Evolutionary conservation across 1,140 invertebrate species (phyloP), one percentile per base, ranked within the genome.

Genomic region (Mamestra configurata): DNA sequence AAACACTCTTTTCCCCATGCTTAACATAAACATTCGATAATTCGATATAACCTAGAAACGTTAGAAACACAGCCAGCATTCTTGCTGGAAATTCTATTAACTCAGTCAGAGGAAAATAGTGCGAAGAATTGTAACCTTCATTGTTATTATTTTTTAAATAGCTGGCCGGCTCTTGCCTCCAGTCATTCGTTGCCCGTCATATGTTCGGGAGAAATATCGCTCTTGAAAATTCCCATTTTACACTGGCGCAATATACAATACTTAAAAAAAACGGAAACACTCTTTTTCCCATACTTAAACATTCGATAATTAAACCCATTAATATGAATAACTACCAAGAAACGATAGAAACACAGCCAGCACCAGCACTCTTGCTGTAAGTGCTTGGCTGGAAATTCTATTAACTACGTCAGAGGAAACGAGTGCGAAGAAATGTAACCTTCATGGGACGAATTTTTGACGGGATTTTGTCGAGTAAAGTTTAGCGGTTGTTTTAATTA

Each of bases 101-200:
- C 66, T 35, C 20, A 11, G 20, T 15, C 37, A 68, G 13, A 37
- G 37, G 20, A 68, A 66, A 68, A 70, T 20, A 70, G 40, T 70
- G 40, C 5, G 40, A 70, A 46, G 66, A 70, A 68, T 49, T 70
- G 66, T 24, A 49, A 70, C 40, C 40, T 70, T 49, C 40, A 70
- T 70, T 70, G 27, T 11, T 70, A 49, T 57, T 55, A 35, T 40
- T 73, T 73, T 73, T 73, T 55, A 40, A 73, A 73, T 43, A 57
- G 71, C 71, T 55, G 1, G 27, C 27, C 46, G 35, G 18, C 70
- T 37, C 8, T 66, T 22, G 49, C 51, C 71, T 37, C 31, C n/a
- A 40, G 27, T 51, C n/a, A 40, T 53, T 37, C 51, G 31, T 13
- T 8, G 7, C 10, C 15, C 35, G 71, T 37, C 40, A 73, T 55